phyloP scores from a whole-genome alignment of 2,797 vertebrate species.

The Rousettus madagascariensis region DNA sequence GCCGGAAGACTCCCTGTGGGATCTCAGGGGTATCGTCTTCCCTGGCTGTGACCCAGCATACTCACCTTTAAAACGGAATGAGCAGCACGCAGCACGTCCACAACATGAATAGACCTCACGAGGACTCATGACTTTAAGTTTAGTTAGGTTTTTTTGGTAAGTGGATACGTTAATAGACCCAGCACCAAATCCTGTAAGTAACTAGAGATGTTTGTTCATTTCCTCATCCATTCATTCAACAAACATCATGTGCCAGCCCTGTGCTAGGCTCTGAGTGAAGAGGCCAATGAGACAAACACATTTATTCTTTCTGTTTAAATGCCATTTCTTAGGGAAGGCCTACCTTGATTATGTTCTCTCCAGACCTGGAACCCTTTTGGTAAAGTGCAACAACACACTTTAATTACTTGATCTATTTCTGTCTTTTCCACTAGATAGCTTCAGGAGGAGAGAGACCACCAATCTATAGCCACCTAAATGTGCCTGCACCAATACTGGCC shows the following conservation, averaged over 20 bases:
- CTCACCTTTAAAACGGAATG: slow-evolving; percentile 40
- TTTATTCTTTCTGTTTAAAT: background rate
- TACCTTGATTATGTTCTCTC: background rate
- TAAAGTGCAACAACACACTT: background rate
- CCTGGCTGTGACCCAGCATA: slow-evolving; percentile 22
- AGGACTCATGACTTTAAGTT: background rate
- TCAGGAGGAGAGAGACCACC: background rate
- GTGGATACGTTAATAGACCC: background rate
- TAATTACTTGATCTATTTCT: background rate
- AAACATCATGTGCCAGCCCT: background rate
- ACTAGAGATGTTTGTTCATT: background rate
- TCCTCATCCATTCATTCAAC: background rate
- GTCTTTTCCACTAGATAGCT: background rate
- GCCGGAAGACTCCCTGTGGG: slow-evolving; percentile 18
- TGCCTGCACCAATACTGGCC: background rate
- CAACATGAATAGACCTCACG: background rate
- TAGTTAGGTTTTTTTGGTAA: background rate
- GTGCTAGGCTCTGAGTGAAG: background rate
- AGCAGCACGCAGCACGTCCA: background rate
- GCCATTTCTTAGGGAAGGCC: background rate
- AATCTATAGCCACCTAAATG: background rate
- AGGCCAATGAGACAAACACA: background rate
- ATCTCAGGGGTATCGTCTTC: slow-evolving; percentile 73
- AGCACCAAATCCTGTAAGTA: background rate
- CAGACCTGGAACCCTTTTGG: background rate